A percentile compares a stretch with the other conserved stretches of the same genome.
Evolutionary conservation across 2,888 invertebrate genomes (phyloP).

Genomic region (Tetranychus piercei): DNA sequence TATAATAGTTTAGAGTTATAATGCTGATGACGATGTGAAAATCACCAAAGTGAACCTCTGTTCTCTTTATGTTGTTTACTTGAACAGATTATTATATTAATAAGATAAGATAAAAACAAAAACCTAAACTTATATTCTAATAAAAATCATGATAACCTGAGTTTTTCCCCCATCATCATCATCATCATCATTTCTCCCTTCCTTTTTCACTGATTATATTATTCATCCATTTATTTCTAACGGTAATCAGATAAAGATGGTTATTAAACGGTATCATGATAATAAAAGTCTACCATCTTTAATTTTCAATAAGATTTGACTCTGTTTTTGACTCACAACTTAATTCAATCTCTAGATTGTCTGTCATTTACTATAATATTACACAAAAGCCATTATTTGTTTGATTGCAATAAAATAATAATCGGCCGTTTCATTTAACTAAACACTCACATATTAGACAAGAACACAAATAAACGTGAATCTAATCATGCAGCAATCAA

Average conservation of each 20-base stretch:
- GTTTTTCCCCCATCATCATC: not conserved
- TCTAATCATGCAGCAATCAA: no score
- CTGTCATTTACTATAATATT: no score
- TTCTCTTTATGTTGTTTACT: constrained; percentile 1
- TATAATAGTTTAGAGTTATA: not conserved
- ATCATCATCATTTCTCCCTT: not conserved
- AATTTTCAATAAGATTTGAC: not conserved
- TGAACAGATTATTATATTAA: not conserved
- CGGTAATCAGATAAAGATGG: not conserved
- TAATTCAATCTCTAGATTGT: no score
- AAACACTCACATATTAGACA: no score
- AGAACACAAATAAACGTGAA: no score
- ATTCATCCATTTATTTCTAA: not conserved
- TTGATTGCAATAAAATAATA: no score
- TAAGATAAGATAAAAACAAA: not conserved
- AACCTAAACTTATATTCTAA: not conserved
- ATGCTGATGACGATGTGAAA: not conserved
- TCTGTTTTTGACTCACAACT: not conserved
- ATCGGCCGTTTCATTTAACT: no score
- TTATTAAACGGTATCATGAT: not conserved
- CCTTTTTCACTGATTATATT: not conserved
- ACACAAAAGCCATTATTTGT: no score
- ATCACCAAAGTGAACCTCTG: not conserved
- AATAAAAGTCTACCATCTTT: not conserved
- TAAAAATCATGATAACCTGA: not conserved